Evolutionary conservation across 2,888 invertebrate species (phyloP).

Genomic region (Cylindroiulus punctatus): DNA sequence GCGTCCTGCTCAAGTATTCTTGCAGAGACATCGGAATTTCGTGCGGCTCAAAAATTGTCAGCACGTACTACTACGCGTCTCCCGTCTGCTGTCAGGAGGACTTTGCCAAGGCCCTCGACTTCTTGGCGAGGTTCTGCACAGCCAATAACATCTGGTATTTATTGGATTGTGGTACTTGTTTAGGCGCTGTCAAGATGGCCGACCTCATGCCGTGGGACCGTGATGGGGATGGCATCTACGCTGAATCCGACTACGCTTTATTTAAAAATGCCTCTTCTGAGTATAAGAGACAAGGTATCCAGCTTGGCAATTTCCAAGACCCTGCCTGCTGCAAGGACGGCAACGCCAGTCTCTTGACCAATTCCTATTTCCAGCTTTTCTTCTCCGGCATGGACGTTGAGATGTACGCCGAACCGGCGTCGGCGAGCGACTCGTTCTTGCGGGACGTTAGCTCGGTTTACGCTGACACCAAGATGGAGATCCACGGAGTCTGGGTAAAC

Average conservation of each 20-base stretch:
- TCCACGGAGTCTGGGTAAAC: constrained; percentile 62
- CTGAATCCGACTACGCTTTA: constrained; percentile 60
- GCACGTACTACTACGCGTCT: constrained; percentile 56
- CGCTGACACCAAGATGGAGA: constrained; percentile 60
- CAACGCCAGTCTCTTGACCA: constrained; percentile 58
- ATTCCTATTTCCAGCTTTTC: constrained; percentile 61
- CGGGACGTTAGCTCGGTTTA: background rate
- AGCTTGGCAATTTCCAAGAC: constrained; percentile 43
- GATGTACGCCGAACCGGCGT: constrained; percentile 61
- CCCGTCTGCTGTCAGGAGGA: constrained; percentile 62
- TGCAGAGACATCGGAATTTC: constrained; percentile 60
- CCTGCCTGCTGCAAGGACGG: constrained; percentile 54
- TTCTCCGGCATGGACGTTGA: constrained; percentile 61
- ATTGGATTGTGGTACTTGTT: constrained; percentile 62
- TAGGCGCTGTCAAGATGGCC: constrained; percentile 64
- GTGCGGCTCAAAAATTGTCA: constrained; percentile 59
- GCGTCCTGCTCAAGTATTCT: constrained; percentile 58
- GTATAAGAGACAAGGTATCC: constrained; percentile 59
- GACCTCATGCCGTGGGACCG: constrained; percentile 64
- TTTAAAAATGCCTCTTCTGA: constrained; percentile 57
- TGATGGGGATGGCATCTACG: constrained; percentile 63
- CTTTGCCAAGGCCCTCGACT: constrained; percentile 61
- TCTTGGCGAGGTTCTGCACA: constrained; percentile 61
- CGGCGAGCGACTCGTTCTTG: background rate
- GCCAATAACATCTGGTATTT: constrained; percentile 62